These are phyloP conservation scores for Branchinecta lynchi DNA, from an alignment of 1,140 invertebrate genomes.

Conservation along the genomic window DNA sequence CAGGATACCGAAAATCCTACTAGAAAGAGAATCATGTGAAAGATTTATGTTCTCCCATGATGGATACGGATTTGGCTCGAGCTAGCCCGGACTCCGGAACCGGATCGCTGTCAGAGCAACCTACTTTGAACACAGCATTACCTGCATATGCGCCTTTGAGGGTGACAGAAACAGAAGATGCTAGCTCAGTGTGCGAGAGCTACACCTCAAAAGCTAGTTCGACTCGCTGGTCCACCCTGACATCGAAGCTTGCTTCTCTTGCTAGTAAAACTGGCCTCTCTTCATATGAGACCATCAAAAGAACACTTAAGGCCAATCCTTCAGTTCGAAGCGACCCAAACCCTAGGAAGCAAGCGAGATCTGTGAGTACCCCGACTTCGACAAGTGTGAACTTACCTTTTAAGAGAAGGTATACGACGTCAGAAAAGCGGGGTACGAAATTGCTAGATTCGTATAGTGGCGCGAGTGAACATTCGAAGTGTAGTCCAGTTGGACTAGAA, in stretches of 20 bases:
- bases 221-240: background rate
- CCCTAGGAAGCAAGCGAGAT: background rate
- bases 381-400: background rate
- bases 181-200: too few relatives aligned
- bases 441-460: background rate
- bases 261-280: background rate
- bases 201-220: background rate
- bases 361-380: background rate
- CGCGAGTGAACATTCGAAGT: background rate
- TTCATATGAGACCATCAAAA: background rate
- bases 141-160: too few relatives aligned
- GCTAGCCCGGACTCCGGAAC: constrained; percentile 20
- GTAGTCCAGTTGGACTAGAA: background rate
- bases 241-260: background rate
- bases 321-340: background rate
- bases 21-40: too few relatives aligned
- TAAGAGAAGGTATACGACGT: background rate
- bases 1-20: too few relatives aligned
- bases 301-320: background rate
- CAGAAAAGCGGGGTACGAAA: background rate
- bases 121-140: too few relatives aligned
- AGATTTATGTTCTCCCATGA: background rate
- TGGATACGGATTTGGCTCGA: background rate
- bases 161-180: too few relatives aligned
- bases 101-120: constrained; percentile 15